Percentiles rank a stretch among this genome's conserved stretches.
These are phyloP conservation scores for Aricia agestis DNA, from an alignment of 1,140 invertebrate genomes.

Conservation along the genomic window DNA sequence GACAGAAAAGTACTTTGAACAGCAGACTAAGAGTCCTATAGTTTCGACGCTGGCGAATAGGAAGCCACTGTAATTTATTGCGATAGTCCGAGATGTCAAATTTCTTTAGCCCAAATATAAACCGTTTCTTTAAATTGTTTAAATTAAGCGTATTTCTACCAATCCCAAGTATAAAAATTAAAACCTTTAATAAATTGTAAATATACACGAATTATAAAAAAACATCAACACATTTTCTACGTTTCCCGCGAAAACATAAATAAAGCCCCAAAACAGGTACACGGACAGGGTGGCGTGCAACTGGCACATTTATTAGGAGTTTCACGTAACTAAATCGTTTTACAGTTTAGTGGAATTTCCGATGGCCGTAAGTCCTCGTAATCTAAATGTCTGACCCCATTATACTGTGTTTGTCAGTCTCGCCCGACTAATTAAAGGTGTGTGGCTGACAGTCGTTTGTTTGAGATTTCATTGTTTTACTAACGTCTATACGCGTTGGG, in stretches of 20 bases:
- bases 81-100: too few relatives aligned
- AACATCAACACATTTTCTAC: background rate
- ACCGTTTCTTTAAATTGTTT: too few relatives aligned
- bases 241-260: background rate
- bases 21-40: too few relatives aligned
- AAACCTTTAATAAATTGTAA: background rate
- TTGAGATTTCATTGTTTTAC: background rate
- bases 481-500: background rate
- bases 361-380: constrained; percentile 15
- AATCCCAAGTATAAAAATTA: too few relatives aligned
- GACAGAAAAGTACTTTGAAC: too few relatives aligned
- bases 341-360: constrained; percentile 18
- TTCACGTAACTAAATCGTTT: constrained; percentile 2
- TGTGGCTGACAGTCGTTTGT: background rate
- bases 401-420: constrained; percentile 1
- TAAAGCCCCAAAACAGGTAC: background rate
- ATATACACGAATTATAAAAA: background rate
- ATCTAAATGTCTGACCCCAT: constrained; percentile 16
- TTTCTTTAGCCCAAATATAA: too few relatives aligned
- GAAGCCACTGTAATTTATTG: too few relatives aligned
- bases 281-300: background rate
- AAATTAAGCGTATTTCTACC: too few relatives aligned
- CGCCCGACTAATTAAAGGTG: constrained; percentile 4
- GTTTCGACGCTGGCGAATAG: too few relatives aligned
- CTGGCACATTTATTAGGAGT: background rate